Conservation (phyloP, 1,140 invertebrate species). For the Pseudomyrmex concolor region DNA sequence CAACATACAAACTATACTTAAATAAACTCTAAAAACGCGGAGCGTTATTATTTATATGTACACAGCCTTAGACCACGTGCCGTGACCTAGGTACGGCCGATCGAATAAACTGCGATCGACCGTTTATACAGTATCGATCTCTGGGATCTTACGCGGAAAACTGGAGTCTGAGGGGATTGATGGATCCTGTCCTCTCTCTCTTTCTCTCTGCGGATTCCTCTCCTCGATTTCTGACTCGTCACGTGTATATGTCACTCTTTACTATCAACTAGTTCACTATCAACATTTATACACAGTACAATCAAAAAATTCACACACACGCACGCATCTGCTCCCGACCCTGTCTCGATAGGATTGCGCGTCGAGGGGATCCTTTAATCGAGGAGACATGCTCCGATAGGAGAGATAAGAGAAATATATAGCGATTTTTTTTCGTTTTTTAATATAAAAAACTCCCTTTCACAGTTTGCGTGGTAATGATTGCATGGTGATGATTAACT, state of each 20-base stretch:
- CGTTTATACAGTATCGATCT: constrained; percentile 1
- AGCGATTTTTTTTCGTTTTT: neutral
- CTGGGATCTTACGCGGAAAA: neutral
- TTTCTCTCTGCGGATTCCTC: neutral
- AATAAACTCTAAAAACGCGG: constrained; percentile 73
- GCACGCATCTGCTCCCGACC: constrained; percentile 52
- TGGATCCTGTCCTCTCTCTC: constrained; percentile 16
- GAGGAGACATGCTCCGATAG: neutral
- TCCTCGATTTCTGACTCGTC: neutral
- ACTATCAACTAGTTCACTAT: constrained; percentile 80
- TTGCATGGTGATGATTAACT: constrained; percentile 46
- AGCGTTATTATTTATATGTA: constrained; percentile 66
- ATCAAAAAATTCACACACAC: constrained; percentile 69
- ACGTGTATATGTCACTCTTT: constrained; percentile 79
- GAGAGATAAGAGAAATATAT: constrained; percentile 1
- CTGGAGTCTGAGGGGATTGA: neutral
- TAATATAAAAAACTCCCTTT: constrained; percentile 31
- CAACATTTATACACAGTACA: constrained; percentile 85
- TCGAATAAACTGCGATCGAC: neutral
- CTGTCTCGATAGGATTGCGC: constrained; percentile 68
- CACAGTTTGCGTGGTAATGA: neutral
- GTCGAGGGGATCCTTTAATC: constrained; percentile 36
- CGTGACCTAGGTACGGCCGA: neutral
- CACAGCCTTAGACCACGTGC: constrained; percentile 67
- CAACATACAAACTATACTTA: constrained; percentile 80